These are phyloP conservation scores for Scaeva pyrastri DNA, from an alignment of 2,888 invertebrate genomes.

Conservation along the genomic window DNA sequence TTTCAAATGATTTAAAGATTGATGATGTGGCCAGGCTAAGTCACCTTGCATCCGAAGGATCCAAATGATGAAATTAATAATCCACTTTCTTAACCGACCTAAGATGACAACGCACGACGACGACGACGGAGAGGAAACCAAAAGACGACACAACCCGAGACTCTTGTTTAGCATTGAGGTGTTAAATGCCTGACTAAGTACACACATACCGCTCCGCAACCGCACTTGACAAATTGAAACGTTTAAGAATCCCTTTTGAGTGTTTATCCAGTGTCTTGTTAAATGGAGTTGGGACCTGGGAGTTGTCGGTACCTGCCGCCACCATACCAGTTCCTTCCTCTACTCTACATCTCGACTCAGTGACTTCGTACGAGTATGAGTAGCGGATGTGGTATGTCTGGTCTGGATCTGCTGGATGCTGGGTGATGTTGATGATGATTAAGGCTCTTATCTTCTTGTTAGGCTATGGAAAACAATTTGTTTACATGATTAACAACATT, in stretches of 20 bases:
- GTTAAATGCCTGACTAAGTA: conserved; percentile 77
- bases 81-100: conserved; percentile 23
- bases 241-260: conserved; percentile 63
- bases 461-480: conserved; percentile 67
- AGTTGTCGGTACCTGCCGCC: conserved; percentile 10
- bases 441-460: conserved; percentile 64
- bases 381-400: conserved; percentile 60
- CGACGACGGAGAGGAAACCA: not conserved
- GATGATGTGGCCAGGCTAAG: not conserved
- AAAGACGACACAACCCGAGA: conserved; percentile 42
- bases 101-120: conserved; percentile 17
- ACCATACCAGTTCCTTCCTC: conserved; percentile 30
- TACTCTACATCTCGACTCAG: conserved; percentile 5
- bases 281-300: conserved; percentile 12
- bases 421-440: conserved; percentile 52
- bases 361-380: not conserved
- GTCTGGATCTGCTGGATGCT: conserved; percentile 4
- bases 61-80: conserved; percentile 41
- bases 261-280: conserved; percentile 66
- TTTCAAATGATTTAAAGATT: conserved; percentile 44
- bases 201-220: conserved; percentile 55
- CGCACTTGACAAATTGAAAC: conserved; percentile 73
- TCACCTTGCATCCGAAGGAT: conserved; percentile 32
- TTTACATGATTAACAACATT: conserved; percentile 74
- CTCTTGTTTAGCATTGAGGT: conserved; percentile 75